A percentile compares a stretch with the other conserved stretches of the same genome.
These are phyloP conservation scores for Macropodus opercularis DNA, from an alignment of 2,797 vertebrate species.

Conservation along the genomic window DNA sequence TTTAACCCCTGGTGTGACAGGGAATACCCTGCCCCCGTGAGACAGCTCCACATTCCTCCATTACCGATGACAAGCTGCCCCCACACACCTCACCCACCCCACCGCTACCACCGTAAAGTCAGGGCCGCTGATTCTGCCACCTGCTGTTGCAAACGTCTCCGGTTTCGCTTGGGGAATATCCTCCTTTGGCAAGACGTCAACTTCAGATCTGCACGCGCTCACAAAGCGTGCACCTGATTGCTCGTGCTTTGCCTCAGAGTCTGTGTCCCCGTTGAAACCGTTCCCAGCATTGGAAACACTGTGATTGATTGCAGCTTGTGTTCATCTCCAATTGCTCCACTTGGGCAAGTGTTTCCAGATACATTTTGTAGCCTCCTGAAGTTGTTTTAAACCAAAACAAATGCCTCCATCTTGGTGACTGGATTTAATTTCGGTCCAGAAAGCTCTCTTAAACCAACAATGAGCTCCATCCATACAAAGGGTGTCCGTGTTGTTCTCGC, in stretches of 20 bases:
- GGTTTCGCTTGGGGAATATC: constrained; percentile 67
- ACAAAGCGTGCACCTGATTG: constrained; percentile 48
- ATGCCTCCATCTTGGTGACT: no score
- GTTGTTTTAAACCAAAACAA: not conserved
- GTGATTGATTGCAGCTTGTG: constrained; percentile 57
- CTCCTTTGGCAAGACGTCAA: constrained; percentile 50
- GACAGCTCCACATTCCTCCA: constrained; percentile 74
- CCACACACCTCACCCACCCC: not conserved
- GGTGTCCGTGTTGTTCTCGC: not conserved
- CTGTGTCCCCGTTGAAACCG: constrained; percentile 54
- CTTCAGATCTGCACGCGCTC: constrained; percentile 20
- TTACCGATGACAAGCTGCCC: constrained; percentile 70
- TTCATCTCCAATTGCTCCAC: constrained; percentile 58
- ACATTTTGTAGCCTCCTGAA: no score
- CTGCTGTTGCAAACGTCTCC: constrained; percentile 65
- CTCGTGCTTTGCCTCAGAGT: constrained; percentile 24
- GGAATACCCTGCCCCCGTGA: constrained; percentile 68
- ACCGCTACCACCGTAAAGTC: constrained; percentile 29
- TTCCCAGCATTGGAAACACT: constrained; percentile 49
- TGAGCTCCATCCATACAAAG: no score
- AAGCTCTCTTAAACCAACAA: no score
- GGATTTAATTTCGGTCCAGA: no score
- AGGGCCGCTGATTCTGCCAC: constrained; percentile 57
- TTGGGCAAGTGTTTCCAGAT: constrained; percentile 60
- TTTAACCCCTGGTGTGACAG: constrained; percentile 61